Conservation (phyloP, 2,888 invertebrate species). For the Parelbella ahira region DNA sequence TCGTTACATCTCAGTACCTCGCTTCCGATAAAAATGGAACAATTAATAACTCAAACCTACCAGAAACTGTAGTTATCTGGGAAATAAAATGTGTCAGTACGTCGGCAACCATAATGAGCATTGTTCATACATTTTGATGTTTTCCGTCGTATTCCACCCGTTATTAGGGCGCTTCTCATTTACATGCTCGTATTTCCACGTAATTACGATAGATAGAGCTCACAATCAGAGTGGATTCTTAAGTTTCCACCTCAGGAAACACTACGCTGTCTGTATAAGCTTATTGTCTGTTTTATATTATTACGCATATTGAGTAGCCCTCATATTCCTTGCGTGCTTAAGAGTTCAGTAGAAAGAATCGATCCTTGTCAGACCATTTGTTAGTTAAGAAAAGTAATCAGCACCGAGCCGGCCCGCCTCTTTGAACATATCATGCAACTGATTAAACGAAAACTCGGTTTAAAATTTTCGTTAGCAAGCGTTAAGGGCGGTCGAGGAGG, state of each 20-base stretch:
- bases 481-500: constrained; percentile 50
- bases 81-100: background rate
- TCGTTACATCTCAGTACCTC: too few relatives aligned
- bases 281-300: too few relatives aligned
- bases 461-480: constrained; percentile 70
- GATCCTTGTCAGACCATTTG: constrained; percentile 34
- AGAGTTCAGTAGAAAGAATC: constrained; percentile 34
- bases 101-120: constrained; percentile 20
- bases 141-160: constrained; percentile 13
- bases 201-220: constrained; percentile 21
- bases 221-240: constrained; percentile 15
- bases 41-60: too few relatives aligned
- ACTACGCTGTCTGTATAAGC: constrained; percentile 32
- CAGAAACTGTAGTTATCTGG: too few relatives aligned
- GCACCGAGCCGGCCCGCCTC: constrained; percentile 40
- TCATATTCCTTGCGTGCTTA: constrained; percentile 24
- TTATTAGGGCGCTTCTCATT: constrained; percentile 19
- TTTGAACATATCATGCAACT: constrained; percentile 42
- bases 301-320: constrained; percentile 34
- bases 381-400: constrained; percentile 44
- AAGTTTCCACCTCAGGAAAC: constrained; percentile 32
- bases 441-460: constrained; percentile 45
- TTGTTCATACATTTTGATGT: constrained; percentile 17
- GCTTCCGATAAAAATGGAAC: too few relatives aligned
- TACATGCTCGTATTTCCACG: constrained; percentile 22